Percentiles rank a stretch among this genome's conserved stretches.
These are phyloP conservation scores for Malacoraja senta DNA, from an alignment of 2,797 vertebrate species.

Conservation along the genomic window DNA sequence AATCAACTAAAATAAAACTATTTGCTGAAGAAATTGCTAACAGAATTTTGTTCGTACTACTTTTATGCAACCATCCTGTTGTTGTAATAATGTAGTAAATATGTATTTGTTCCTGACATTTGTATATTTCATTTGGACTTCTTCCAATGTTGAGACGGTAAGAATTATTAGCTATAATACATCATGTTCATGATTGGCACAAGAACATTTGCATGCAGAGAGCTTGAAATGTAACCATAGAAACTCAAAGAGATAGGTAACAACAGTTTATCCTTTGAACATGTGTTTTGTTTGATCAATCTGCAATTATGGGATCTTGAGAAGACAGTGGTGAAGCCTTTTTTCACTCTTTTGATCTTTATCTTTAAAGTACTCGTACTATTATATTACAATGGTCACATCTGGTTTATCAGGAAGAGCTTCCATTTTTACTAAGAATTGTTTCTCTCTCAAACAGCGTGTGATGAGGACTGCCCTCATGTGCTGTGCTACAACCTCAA, in stretches of 20 bases:
- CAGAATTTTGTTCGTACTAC: not conserved
- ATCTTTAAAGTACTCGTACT: too few species aligned
- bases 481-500: too few species aligned
- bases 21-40: slow-evolving; percentile 22
- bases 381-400: too few species aligned
- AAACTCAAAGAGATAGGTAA: not conserved
- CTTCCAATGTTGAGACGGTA: not conserved
- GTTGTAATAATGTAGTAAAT: not conserved
- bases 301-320: not conserved
- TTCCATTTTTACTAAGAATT: too few species aligned
- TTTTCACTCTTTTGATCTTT: not conserved
- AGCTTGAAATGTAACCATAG: not conserved
- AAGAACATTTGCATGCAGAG: not conserved
- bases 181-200: not conserved
- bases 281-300: not conserved
- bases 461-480: too few species aligned
- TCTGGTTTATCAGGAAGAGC: too few species aligned
- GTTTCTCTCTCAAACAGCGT: too few species aligned
- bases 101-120: not conserved
- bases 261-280: not conserved
- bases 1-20: not conserved
- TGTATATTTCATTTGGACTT: not conserved
- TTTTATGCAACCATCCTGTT: not conserved
- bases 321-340: not conserved
- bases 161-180: not conserved